These are phyloP conservation scores for Tribolium madens DNA, from an alignment of 1,140 invertebrate genomes.

Conservation along the genomic window DNA sequence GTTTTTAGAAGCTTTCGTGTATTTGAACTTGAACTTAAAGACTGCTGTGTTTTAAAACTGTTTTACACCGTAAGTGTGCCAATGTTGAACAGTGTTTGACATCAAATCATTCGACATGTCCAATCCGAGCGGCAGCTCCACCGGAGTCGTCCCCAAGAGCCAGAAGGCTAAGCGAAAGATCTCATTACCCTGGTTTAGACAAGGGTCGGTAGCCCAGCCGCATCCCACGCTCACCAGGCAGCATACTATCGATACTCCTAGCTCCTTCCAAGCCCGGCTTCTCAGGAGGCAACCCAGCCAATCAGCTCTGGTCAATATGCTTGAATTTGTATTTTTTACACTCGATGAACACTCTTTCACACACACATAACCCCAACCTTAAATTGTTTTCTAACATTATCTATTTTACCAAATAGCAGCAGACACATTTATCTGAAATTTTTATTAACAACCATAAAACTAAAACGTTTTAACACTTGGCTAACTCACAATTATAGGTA, in stretches of 20 bases:
- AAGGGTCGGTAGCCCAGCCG: slow-evolving; percentile 77
- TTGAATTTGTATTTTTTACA: slow-evolving; percentile 49
- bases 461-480: too few relatives aligned
- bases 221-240: slow-evolving; percentile 82
- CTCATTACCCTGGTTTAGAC: slow-evolving; percentile 89
- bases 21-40: neutral
- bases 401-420: too few relatives aligned
- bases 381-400: too few relatives aligned
- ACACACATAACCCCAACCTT: neutral
- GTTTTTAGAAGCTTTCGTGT: slow-evolving; percentile 31
- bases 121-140: slow-evolving; percentile 61
- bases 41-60: neutral
- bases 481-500: too few relatives aligned
- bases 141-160: slow-evolving; percentile 66
- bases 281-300: slow-evolving; percentile 72
- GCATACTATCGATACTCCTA: slow-evolving; percentile 90
- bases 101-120: slow-evolving; percentile 16
- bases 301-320: slow-evolving; percentile 63
- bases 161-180: slow-evolving; percentile 86
- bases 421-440: too few relatives aligned
- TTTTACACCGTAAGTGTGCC: slow-evolving; percentile 10
- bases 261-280: slow-evolving; percentile 80
- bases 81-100: slow-evolving; percentile 38
- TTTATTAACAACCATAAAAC: too few relatives aligned
- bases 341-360: neutral